Conservation (phyloP, 2,888 invertebrate genomes). For the Tetheella fluctuosa region DNA sequence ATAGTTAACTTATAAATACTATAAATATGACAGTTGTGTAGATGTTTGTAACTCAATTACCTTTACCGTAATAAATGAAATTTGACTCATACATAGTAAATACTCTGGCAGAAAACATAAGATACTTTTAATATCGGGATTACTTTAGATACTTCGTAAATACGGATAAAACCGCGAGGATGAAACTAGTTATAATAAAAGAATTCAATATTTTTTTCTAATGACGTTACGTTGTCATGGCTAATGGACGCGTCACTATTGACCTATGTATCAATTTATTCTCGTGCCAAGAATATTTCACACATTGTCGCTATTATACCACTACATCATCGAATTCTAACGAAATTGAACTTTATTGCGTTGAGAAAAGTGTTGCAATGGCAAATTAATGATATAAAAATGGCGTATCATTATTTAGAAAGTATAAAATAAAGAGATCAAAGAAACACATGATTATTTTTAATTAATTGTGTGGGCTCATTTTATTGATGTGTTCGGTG, state of each 20-base stretch:
- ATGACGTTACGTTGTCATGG: slow-evolving; percentile 30
- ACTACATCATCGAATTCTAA: slow-evolving; percentile 18
- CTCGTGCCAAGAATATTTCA: slow-evolving; percentile 6
- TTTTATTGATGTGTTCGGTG: slow-evolving; percentile 10
- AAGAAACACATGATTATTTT: slow-evolving; percentile 27
- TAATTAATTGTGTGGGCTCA: slow-evolving; percentile 11
- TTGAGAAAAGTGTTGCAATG: background rate
- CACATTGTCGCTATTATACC: slow-evolving; percentile 19
- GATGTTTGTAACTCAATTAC: too few relatives aligned
- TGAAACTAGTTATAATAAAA: background rate
- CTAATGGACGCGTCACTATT: slow-evolving; percentile 38
- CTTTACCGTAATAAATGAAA: too few relatives aligned
- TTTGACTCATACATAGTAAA: too few relatives aligned
- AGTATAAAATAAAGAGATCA: slow-evolving; percentile 36
- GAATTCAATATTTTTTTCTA: slow-evolving; percentile 8
- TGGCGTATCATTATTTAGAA: slow-evolving; percentile 16
- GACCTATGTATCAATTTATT: slow-evolving; percentile 38
- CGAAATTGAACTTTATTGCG: slow-evolving; percentile 24
- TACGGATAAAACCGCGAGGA: too few relatives aligned
- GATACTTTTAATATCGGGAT: too few relatives aligned
- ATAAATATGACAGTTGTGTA: too few relatives aligned
- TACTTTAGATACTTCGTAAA: too few relatives aligned
- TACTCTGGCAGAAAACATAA: too few relatives aligned
- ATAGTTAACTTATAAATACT: too few relatives aligned
- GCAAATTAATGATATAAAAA: slow-evolving; percentile 18